phyloP scores from a whole-genome alignment of 2,888 invertebrate genomes.

The Lymantria monacha region DNA sequence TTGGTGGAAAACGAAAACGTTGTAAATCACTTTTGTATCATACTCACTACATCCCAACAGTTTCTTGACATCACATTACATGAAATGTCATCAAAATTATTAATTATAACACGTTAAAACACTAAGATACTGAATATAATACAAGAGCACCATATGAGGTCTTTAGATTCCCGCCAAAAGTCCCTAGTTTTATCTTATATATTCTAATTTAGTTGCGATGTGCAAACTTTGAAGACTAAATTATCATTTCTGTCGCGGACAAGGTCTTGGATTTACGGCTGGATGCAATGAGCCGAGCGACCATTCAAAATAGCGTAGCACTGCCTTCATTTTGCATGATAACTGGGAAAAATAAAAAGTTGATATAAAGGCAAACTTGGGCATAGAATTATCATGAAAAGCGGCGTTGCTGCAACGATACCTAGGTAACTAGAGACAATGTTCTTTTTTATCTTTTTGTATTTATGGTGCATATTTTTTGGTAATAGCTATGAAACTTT shows the following conservation, averaged over 20 bases:
- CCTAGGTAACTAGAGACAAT: slow-evolving; percentile 36
- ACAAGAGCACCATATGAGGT: too few species aligned
- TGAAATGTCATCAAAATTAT: too few species aligned
- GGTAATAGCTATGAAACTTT: too few species aligned
- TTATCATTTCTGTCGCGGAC: slow-evolving; percentile 22
- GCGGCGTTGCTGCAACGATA: slow-evolving; percentile 43
- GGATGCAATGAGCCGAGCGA: slow-evolving; percentile 58
- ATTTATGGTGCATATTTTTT: too few species aligned
- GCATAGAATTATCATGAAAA: slow-evolving; percentile 64
- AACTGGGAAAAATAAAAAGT: slow-evolving; percentile 62
- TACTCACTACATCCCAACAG: too few species aligned
- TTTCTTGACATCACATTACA: too few species aligned
- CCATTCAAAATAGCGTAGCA: slow-evolving; percentile 54
- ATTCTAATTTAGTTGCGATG: not conserved
- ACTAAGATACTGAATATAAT: too few species aligned
- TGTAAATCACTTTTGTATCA: too few species aligned
- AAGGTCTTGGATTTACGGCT: slow-evolving; percentile 51
- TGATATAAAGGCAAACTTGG: slow-evolving; percentile 61
- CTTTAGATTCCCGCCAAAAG: slow-evolving; percentile 11
- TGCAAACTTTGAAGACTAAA: not conserved
- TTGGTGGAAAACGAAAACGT: too few species aligned
- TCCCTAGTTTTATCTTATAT: too few species aligned
- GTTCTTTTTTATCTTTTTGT: slow-evolving; percentile 38
- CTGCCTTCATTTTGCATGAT: slow-evolving; percentile 68
- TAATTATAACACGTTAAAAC: too few species aligned